Conservation (phyloP, 1,140 invertebrate genomes). For the Polypedilum pembai region DNA sequence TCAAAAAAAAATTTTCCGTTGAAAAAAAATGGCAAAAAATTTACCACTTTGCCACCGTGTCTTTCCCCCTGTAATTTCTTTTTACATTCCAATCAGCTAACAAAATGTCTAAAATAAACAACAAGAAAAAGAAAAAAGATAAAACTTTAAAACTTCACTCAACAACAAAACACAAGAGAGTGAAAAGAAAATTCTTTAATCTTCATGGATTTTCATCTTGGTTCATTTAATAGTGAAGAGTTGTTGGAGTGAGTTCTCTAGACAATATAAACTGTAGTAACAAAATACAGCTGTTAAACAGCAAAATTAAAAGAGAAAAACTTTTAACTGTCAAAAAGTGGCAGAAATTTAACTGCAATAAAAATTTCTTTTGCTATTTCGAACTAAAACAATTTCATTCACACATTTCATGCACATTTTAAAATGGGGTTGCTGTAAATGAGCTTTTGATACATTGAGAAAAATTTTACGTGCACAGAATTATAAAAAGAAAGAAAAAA, state of each 20-base stretch:
- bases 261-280: too few relatives aligned
- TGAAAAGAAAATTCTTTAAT: too few relatives aligned
- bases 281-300: too few relatives aligned
- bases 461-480: conserved; percentile 1
- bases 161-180: too few relatives aligned
- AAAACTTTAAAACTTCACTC: too few relatives aligned
- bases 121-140: too few relatives aligned
- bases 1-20: too few relatives aligned
- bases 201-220: too few relatives aligned
- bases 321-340: conserved; percentile 5
- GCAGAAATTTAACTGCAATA: conserved; percentile 12
- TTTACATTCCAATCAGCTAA: not conserved
- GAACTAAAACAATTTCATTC: conserved; percentile 4
- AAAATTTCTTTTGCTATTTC: not conserved
- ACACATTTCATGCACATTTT: not conserved
- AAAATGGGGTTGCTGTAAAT: not conserved
- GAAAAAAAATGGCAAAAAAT: not conserved
- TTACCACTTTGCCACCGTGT: not conserved
- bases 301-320: too few relatives aligned
- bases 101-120: too few relatives aligned
- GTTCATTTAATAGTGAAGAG: too few relatives aligned
- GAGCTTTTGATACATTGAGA: conserved; percentile 17
- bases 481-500: not conserved
- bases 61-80: not conserved
- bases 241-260: too few relatives aligned